phyloP scores from a whole-genome alignment of 2,888 invertebrate genomes.

The Drosophila demipolita region DNA sequence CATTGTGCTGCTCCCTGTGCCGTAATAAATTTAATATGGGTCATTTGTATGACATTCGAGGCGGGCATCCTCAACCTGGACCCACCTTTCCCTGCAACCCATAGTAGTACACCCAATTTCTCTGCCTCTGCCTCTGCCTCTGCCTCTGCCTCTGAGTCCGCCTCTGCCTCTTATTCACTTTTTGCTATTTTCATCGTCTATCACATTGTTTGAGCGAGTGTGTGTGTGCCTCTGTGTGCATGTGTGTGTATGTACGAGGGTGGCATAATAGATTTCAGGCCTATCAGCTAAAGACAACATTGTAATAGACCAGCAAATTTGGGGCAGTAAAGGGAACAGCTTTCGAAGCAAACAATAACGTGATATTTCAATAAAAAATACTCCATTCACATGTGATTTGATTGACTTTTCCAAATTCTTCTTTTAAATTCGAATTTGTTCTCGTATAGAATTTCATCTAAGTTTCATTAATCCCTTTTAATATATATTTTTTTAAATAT shows the following conservation, averaged over 20 bases:
- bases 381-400: not conserved
- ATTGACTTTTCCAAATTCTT: not conserved
- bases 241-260: slow-evolving; percentile 44
- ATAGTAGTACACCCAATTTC: not conserved
- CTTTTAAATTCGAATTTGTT: not conserved
- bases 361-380: not conserved
- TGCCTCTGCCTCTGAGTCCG: no score
- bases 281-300: not conserved
- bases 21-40: slow-evolving; percentile 81
- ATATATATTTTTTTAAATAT: no score
- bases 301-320: slow-evolving; percentile 13
- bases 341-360: not conserved
- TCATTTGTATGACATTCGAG: slow-evolving; percentile 79
- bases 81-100: not conserved
- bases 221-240: slow-evolving; percentile 17
- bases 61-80: slow-evolving; percentile 29
- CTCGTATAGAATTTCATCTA: not conserved
- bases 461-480: no score
- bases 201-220: slow-evolving; percentile 17
- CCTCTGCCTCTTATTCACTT: slow-evolving; percentile 17
- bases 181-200: slow-evolving; percentile 25
- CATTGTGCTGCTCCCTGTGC: slow-evolving; percentile 70
- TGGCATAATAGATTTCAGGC: slow-evolving; percentile 18
- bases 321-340: not conserved
- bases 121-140: not conserved